A percentile compares a stretch with the other conserved stretches of the same genome.
These are phyloP conservation scores for Diabrotica balteata DNA, from an alignment of 2,888 invertebrate genomes.

Conservation along the genomic window DNA sequence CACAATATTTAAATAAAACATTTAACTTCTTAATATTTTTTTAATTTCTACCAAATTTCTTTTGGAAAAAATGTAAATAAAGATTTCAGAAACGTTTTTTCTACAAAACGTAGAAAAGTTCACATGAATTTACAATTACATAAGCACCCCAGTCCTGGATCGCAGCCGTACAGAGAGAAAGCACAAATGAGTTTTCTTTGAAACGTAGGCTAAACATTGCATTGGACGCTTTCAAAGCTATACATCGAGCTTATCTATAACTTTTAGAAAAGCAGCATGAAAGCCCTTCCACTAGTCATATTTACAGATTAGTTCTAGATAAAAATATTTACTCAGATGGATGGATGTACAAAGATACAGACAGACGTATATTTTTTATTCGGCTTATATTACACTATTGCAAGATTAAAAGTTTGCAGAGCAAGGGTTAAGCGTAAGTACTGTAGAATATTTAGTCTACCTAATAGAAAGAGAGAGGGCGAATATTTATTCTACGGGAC, in stretches of 20 bases:
- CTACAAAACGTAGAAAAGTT: too few relatives aligned
- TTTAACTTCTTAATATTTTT: too few relatives aligned
- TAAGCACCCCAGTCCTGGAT: not conserved
- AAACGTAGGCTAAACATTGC: conserved; percentile 34
- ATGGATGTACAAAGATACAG: conserved; percentile 4
- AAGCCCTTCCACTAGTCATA: conserved; percentile 43
- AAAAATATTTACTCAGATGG: conserved; percentile 48
- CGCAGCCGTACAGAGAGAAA: conserved; percentile 16
- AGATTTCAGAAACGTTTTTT: too few relatives aligned
- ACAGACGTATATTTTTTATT: conserved; percentile 5
- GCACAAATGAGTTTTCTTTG: conserved; percentile 34
- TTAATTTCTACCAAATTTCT: too few relatives aligned
- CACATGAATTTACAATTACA: too few relatives aligned
- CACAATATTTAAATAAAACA: too few relatives aligned
- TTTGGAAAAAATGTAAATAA: too few relatives aligned
- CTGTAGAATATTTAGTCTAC: too few relatives aligned
- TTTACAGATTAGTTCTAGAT: conserved; percentile 56
- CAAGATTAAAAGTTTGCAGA: conserved; percentile 22
- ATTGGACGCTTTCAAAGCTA: conserved; percentile 41
- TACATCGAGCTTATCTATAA: conserved; percentile 40
- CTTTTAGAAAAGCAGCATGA: conserved; percentile 35
- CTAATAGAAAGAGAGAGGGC: too few relatives aligned
- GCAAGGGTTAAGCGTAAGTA: too few relatives aligned
- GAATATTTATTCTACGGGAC: too few relatives aligned
- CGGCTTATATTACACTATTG: conserved; percentile 43